Percentiles rank a stretch among this genome's conserved stretches.
phyloP scores from a whole-genome alignment of 2,113 vertebrate species.

The Anas platyrhynchos region DNA sequence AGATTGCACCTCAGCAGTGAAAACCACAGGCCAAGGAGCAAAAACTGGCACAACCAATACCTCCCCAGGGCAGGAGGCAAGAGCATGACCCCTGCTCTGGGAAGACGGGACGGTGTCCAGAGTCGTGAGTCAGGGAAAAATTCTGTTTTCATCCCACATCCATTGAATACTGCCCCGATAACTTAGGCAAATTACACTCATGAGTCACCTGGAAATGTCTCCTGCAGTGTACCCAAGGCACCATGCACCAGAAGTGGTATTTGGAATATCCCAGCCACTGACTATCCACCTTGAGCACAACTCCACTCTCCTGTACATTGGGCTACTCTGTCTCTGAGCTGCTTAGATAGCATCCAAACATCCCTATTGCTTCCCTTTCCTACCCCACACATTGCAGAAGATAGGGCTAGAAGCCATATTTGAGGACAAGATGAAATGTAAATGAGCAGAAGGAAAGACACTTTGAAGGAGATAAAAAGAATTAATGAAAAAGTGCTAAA shows the following conservation, averaged over 20 bases:
- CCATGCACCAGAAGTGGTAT: accelerated
- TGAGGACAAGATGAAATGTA: background rate
- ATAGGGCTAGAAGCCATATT: background rate
- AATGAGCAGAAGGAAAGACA: background rate
- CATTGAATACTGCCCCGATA: accelerated
- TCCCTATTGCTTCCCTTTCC: background rate
- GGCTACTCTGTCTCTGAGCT: background rate
- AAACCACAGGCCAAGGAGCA: background rate
- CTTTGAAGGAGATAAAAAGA: background rate
- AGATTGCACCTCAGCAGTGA: background rate
- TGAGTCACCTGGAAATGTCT: accelerated
- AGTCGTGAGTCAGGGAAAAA: background rate
- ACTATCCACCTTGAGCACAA: background rate
- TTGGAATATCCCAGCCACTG: accelerated
- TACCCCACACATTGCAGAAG: background rate
- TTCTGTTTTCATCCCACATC: background rate
- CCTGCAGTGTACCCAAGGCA: background rate
- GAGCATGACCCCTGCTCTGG: background rate
- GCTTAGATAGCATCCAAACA: background rate
- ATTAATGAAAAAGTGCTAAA: background rate
- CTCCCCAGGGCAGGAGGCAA: accelerated
- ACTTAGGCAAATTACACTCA: accelerated
- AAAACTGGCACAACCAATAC: background rate
- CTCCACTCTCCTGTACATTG: background rate
- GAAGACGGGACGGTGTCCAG: background rate